A percentile compares a stretch with the other conserved stretches of the same genome.
These are phyloP conservation scores for Tragelaphus buxtoni DNA, from an alignment of 2,113 vertebrate genomes.

Conservation along the genomic window DNA sequence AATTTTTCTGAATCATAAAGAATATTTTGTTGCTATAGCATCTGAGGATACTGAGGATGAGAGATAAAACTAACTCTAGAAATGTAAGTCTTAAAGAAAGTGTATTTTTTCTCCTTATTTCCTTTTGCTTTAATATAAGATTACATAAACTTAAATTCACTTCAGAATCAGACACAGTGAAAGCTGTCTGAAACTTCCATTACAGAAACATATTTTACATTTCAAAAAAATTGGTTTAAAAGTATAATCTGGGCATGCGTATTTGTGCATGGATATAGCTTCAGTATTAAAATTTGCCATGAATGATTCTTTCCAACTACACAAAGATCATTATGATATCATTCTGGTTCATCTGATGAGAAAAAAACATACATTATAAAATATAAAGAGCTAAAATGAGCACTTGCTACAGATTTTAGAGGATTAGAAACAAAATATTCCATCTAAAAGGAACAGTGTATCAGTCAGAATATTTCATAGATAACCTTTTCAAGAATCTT, in stretches of 20 bases:
- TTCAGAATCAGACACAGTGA: neutral
- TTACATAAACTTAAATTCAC: slow-evolving; percentile 2
- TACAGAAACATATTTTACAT: neutral
- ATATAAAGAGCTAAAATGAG: neutral
- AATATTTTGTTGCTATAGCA: neutral
- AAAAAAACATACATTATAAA: neutral
- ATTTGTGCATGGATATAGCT: neutral
- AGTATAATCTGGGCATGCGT: neutral
- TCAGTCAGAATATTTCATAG: neutral
- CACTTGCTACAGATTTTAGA: neutral
- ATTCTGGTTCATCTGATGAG: neutral
- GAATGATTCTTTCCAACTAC: neutral
- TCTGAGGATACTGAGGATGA: neutral
- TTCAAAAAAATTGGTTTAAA: neutral
- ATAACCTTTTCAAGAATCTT: neutral
- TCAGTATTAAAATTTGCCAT: neutral
- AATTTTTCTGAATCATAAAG: neutral
- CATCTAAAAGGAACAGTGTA: neutral
- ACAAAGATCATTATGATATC: neutral
- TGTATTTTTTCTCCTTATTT: neutral
- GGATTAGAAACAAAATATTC: neutral
- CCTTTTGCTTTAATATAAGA: neutral
- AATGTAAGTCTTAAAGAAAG: neutral
- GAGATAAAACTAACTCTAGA: neutral
- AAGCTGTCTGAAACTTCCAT: neutral